These are phyloP conservation scores for Zeugodacus cucurbitae DNA, from an alignment of 1,140 invertebrate species.

Conservation along the genomic window DNA sequence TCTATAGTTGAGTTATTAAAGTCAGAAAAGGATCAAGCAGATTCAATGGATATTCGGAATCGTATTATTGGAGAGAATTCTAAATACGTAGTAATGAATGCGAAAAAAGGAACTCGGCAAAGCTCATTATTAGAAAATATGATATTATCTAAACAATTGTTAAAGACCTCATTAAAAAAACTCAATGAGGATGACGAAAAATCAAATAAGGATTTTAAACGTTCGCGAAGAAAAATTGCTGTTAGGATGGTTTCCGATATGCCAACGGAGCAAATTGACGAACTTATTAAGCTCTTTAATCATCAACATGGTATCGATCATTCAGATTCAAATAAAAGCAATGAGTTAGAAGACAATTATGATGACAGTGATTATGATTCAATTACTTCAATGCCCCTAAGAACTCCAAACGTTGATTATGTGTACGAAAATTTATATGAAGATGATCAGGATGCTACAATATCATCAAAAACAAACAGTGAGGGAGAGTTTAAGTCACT, in stretches of 20 bases:
- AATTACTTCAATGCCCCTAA: conserved; percentile 17
- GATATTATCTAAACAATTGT: conserved; percentile 48
- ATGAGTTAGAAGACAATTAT: conserved; percentile 47
- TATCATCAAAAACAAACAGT: conserved; percentile 50
- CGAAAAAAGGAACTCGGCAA: conserved; percentile 29
- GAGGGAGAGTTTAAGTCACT: conserved; percentile 57
- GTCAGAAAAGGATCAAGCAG: conserved; percentile 57
- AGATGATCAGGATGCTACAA: conserved; percentile 53
- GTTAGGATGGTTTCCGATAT: conserved; percentile 60
- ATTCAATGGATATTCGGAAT: conserved; percentile 54
- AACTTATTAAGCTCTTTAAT: conserved; percentile 56
- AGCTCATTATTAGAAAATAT: conserved; percentile 48
- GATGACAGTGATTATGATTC: conserved; percentile 42
- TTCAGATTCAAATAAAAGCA: conserved; percentile 40
- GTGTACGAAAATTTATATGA: conserved; percentile 58
- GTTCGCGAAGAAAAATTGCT: conserved; percentile 55
- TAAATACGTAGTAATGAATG: conserved; percentile 45
- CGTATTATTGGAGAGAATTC: conserved; percentile 57
- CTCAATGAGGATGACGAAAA: conserved; percentile 47
- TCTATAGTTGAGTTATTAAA: conserved; percentile 55
- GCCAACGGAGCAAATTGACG: conserved; percentile 54
- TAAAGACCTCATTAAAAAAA: conserved; percentile 57
- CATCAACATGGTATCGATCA: conserved; percentile 50
- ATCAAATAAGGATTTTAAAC: conserved; percentile 49
- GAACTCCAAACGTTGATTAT: conserved; percentile 51